phyloP scores from a whole-genome alignment of 2,797 vertebrate species.

The Basileuterus tristriatus region DNA sequence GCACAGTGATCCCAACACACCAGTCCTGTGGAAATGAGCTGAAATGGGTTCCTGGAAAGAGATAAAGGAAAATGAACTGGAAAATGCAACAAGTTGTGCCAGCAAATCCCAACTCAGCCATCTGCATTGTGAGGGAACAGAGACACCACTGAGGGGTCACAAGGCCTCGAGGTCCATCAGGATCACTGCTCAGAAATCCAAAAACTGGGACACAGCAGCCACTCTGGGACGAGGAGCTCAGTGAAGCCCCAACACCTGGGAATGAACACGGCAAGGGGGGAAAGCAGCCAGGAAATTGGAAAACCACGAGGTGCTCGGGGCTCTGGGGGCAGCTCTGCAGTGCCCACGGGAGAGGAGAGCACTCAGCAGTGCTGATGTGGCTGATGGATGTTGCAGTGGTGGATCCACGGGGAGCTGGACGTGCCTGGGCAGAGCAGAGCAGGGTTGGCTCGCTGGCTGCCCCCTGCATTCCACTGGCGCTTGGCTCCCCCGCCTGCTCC shows the following conservation, averaged over 20 bases:
- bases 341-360: fast-evolving
- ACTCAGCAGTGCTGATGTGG: background rate
- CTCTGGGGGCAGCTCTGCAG: background rate
- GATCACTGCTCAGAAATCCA: background rate
- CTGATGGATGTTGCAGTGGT: background rate
- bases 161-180: background rate
- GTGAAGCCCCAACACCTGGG: background rate
- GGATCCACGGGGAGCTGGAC: background rate
- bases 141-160: background rate
- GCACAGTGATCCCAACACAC: background rate
- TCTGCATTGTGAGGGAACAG: background rate
- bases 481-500: background rate
- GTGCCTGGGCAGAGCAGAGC: background rate
- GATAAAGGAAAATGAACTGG: background rate
- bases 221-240: background rate
- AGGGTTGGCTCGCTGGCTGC: background rate
- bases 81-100: background rate
- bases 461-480: background rate
- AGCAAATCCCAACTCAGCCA: background rate
- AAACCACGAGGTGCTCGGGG: background rate
- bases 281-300: background rate
- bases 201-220: background rate
- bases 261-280: fast-evolving
- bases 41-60: background rate
- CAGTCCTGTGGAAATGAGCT: background rate